Conservation (phyloP, 2,797 vertebrate species). For the Chrosomus eos region DNA sequence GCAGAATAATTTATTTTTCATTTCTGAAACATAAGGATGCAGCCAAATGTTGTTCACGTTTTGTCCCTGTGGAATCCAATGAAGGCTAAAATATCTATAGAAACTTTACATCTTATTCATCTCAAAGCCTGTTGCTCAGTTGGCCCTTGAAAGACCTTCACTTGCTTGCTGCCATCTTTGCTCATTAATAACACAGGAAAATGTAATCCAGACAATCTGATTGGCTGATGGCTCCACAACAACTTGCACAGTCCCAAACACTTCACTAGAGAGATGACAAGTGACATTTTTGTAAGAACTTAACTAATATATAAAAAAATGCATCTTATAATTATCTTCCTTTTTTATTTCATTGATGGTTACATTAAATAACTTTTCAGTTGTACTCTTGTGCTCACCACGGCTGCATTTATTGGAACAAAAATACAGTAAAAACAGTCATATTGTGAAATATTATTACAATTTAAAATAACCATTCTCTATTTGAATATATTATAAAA, state of each 20-base stretch:
- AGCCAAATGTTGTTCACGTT: constrained; percentile 7
- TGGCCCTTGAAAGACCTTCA: background rate
- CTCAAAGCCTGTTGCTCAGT: background rate
- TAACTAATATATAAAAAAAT: background rate
- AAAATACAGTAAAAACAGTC: background rate
- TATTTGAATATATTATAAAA: background rate
- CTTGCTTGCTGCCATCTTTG: background rate
- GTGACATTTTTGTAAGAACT: background rate
- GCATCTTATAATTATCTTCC: background rate
- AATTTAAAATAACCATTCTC: background rate
- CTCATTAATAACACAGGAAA: background rate
- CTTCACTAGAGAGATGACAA: background rate
- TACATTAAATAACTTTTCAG: background rate
- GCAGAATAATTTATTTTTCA: constrained; percentile 42
- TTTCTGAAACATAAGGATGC: constrained; percentile 37
- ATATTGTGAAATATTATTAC: background rate
- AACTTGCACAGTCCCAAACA: background rate
- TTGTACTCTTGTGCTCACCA: background rate
- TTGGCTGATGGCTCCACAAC: background rate
- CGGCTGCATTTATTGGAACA: background rate
- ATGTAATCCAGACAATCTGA: background rate
- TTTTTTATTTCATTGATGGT: background rate
- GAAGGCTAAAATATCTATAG: background rate
- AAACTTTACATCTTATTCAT: background rate
- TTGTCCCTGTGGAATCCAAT: no score